Percentiles rank a stretch among this genome's conserved stretches.
These are phyloP conservation scores for Cantharis flavilabris DNA, from an alignment of 2,888 invertebrate species.

Conservation along the genomic window DNA sequence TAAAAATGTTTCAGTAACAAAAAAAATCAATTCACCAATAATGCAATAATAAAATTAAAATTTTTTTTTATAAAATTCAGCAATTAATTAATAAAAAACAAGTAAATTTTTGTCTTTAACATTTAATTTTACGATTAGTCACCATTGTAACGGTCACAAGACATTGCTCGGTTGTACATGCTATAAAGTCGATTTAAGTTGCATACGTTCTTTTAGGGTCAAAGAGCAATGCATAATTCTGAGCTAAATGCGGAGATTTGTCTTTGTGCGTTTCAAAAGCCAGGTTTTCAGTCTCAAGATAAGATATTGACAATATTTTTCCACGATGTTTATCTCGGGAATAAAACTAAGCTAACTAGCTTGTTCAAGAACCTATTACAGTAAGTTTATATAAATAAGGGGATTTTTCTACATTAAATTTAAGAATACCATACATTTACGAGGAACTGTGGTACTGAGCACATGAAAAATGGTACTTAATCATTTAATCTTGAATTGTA, in stretches of 20 bases:
- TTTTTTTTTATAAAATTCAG: not conserved
- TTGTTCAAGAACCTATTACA: not conserved
- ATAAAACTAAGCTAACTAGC: slow-evolving; percentile 8
- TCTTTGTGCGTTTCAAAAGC: slow-evolving; percentile 19
- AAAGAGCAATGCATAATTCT: slow-evolving; percentile 16
- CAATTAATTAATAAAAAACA: not conserved
- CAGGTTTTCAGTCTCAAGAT: slow-evolving; percentile 4
- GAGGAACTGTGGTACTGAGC: not conserved
- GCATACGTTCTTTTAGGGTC: slow-evolving; percentile 4
- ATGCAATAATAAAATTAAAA: too few relatives aligned
- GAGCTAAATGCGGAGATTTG: slow-evolving; percentile 18
- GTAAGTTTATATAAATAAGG: not conserved
- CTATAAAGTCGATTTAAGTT: not conserved
- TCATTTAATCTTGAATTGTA: too few relatives aligned
- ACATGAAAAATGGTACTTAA: too few relatives aligned
- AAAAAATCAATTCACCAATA: too few relatives aligned
- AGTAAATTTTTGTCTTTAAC: not conserved
- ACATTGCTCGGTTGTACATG: slow-evolving; percentile 6
- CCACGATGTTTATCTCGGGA: slow-evolving; percentile 11
- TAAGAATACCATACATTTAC: not conserved
- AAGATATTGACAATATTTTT: slow-evolving; percentile 17
- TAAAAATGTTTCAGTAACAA: too few relatives aligned
- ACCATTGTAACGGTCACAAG: not conserved
- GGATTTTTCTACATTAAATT: not conserved
- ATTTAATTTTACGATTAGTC: slow-evolving; percentile 6